Conservation (phyloP, 1,140 invertebrate genomes). For the Orchestia grillus region DNA sequence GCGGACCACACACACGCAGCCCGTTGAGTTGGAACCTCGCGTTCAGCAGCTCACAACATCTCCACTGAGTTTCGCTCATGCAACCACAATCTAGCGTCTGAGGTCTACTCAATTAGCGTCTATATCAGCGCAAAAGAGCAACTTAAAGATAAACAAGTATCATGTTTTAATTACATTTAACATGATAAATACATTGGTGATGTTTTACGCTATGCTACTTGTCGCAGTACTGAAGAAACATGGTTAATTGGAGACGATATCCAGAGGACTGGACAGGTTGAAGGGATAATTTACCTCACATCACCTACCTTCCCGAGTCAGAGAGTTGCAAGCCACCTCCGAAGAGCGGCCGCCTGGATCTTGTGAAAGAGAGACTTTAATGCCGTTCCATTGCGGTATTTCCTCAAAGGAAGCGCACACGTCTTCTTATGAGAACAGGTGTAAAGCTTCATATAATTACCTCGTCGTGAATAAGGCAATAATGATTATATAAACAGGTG, state of each 20-base stretch:
- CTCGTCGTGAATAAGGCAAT: not conserved
- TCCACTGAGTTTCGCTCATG: slow-evolving; percentile 52
- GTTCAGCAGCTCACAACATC: slow-evolving; percentile 55
- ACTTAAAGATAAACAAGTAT: not conserved
- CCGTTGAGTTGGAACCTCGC: slow-evolving; percentile 55
- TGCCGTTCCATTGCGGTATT: slow-evolving; percentile 33
- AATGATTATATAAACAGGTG: not conserved
- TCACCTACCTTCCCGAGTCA: slow-evolving; percentile 52
- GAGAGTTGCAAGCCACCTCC: slow-evolving; percentile 54
- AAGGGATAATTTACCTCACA: slow-evolving; percentile 54
- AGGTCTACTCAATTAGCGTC: not conserved
- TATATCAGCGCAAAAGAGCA: not conserved
- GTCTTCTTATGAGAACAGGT: slow-evolving; percentile 1
- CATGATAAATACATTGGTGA: not conserved
- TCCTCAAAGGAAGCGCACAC: slow-evolving; percentile 12
- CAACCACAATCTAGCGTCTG: slow-evolving; percentile 49
- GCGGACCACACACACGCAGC: slow-evolving; percentile 56
- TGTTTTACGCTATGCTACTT: not conserved
- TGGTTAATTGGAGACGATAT: slow-evolving; percentile 51
- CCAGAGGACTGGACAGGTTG: slow-evolving; percentile 53
- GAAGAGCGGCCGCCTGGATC: slow-evolving; percentile 26
- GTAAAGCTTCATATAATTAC: not conserved
- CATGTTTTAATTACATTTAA: not conserved
- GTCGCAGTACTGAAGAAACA: not conserved
- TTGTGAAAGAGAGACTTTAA: slow-evolving; percentile 28